These are phyloP conservation scores for Sisyra nigra DNA, from an alignment of 2,888 invertebrate species.

Conservation along the genomic window DNA sequence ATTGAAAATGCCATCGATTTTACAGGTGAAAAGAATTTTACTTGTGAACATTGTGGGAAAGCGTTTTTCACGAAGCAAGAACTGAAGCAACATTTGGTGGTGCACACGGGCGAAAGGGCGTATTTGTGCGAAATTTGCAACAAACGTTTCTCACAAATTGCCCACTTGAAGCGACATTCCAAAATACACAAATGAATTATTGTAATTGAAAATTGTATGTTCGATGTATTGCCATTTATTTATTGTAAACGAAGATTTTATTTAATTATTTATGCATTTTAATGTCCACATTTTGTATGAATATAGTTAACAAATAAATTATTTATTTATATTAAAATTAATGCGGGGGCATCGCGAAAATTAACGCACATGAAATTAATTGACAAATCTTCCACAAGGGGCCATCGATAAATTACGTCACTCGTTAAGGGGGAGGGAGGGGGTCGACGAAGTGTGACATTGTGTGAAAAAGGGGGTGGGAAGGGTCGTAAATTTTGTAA, in stretches of 20 bases:
- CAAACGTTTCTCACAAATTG: constrained; percentile 19
- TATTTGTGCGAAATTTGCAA: constrained; percentile 18
- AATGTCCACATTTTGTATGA: background rate
- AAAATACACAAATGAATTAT: constrained; percentile 16
- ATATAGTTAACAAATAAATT: no score
- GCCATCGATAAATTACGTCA: no score
- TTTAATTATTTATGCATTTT: background rate
- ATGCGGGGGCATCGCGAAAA: no score
- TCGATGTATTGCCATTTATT: background rate
- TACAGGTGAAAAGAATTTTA: constrained; percentile 18
- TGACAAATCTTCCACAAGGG: no score
- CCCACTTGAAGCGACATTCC: constrained; percentile 18
- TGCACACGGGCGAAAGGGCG: constrained; percentile 20
- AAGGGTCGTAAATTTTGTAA: no score
- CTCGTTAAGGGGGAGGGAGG: no score
- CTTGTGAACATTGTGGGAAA: constrained; percentile 20
- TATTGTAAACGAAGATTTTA: background rate
- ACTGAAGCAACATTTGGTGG: constrained; percentile 19
- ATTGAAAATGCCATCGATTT: no score
- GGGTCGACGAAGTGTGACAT: no score
- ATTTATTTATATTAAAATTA: no score
- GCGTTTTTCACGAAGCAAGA: constrained; percentile 20
- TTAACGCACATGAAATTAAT: no score
- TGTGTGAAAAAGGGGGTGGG: no score
- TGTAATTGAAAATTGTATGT: background rate